Evolutionary conservation across 2,113 vertebrate species (phyloP), one percentile per base, ranked within the genome.

Genomic region (Malurus melanocephalus): DNA sequence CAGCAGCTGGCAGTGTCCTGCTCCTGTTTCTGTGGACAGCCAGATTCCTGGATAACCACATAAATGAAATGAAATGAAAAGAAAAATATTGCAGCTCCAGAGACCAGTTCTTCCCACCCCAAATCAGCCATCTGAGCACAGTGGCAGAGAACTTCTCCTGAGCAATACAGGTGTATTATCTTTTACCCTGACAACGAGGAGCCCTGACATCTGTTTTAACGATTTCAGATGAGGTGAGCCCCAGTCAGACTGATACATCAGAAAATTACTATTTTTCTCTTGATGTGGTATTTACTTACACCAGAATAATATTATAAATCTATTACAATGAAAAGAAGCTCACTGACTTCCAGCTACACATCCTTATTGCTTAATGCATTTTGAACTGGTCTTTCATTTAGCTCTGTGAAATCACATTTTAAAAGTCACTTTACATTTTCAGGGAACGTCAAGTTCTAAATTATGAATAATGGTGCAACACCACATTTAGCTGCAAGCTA

Each of bases 321-420:
- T 84, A 94, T 81, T 66, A 45, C 20, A 40, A 3, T 23, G 57
- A 82, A 85, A 90, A 92, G 52, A 45, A 89, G n/a, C 4, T 74
- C 69, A 42, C 60, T 51, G 43, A 59, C 68, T 94, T 82, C 80
- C 64, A 68, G 64, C 35, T 53, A 61, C 23, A 26, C 16, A 52
- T 77, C 28, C 59, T 56, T 73, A 46, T 2, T 57, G 46, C 53
- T 89, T 88, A 90, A 92, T 93, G 56, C 35, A 45, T 85, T 94
- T 86, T 88, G 85, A 94, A 78, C 9, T 19, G 16, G 75, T 56
- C 86, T 92, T 95, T 95, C 92, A 91, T 10, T 77, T 57, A 76
- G 33, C 55, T 85, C 92, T 75, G 26, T 73, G 57, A 95, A 95
- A 96, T 85, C 56, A 59, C 84, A 85, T 84, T 96, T 94, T 81